Evolutionary conservation across 2,888 invertebrate genomes (phyloP).

Genomic region (Thymelicus acteon): DNA sequence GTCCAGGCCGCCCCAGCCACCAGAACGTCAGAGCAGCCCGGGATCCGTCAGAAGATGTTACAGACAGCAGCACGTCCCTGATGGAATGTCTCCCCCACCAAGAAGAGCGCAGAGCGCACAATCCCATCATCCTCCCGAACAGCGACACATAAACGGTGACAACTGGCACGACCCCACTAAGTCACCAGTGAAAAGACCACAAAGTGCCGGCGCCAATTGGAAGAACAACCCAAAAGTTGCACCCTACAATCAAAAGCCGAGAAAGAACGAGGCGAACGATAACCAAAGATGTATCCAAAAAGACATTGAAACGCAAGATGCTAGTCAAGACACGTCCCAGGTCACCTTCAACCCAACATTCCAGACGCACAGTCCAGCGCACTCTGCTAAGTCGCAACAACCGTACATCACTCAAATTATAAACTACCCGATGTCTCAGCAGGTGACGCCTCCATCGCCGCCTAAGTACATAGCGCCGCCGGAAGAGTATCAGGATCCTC

Average conservation of each 20-base stretch:
- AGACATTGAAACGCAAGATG: conserved; percentile 53
- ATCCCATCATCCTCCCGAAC: conserved; percentile 65
- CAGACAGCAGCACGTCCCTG: conserved; percentile 67
- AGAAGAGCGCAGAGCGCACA: conserved; percentile 71
- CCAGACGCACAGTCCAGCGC: conserved; percentile 81
- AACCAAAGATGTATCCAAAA: conserved; percentile 62
- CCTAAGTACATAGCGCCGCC: conserved; percentile 79
- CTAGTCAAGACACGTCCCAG: conserved; percentile 71
- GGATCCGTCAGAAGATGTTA: conserved; percentile 65
- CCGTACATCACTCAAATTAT: conserved; percentile 81
- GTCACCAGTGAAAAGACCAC: conserved; percentile 77
- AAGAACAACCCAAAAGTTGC: conserved; percentile 76
- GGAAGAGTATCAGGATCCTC: conserved; percentile 79
- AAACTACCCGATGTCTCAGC: conserved; percentile 78
- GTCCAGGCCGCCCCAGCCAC: conserved; percentile 63
- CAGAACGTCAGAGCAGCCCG: conserved; percentile 74
- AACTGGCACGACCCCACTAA: conserved; percentile 74
- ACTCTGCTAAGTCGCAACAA: conserved; percentile 70
- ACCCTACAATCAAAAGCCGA: conserved; percentile 71
- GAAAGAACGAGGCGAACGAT: conserved; percentile 69
- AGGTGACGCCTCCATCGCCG: conserved; percentile 75
- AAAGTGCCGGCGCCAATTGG: conserved; percentile 76
- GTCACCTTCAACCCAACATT: conserved; percentile 82
- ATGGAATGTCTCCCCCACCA: conserved; percentile 74
- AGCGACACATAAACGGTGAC: conserved; percentile 69